Base-by-base conservation (phyloP, 2,888 invertebrate species). In the Tenthredo livida region DNA sequence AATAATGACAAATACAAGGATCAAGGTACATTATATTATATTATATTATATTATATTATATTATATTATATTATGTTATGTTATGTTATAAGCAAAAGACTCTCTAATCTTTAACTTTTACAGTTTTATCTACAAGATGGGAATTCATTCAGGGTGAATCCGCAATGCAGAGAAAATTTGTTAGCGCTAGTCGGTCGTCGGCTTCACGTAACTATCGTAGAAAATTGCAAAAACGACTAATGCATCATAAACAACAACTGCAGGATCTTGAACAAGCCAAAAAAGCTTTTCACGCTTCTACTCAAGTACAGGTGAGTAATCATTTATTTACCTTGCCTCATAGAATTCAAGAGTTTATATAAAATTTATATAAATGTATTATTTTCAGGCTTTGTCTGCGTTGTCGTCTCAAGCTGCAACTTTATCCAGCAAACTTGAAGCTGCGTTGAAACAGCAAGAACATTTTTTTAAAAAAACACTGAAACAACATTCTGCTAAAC, bases 121-220 rank as follows among this genome's bases (percentile, higher is more conserved):
- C 88, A 92, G 93, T 92, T 86, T 87, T 91, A 25, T 90, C 94
- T 40, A 95, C 94, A 83, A 96, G 98, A 85, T 98, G 98, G 98
- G 97, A 98, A 93, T 98, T 98, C 94, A 97, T 98, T 91, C 97
- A 97, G 88, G 98, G 97, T 85, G 97, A 97, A 92, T 94, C 94
- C 90, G 95, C 90, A 92, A 95, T 93, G 95, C 95, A 92, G 93
- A 94, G 88, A 90, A 93, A 93, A 85, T 93, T 92, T 47, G 91
- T 91, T 1, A 92, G 89, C 72, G 89, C 92, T 1, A 92, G 88
- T 87, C 90, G 93, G 43, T 91, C 92, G 2, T 90, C 91, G 4
- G 92, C 92, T n/a, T 93, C 94, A 0, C 94, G 95, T 88, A 94
- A 94, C 90, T 95, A 95, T 89, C 94, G 96, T 15, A 95, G 96